Evolutionary conservation across 1,140 invertebrate species (phyloP).

Genomic region (Euura lappo): DNA sequence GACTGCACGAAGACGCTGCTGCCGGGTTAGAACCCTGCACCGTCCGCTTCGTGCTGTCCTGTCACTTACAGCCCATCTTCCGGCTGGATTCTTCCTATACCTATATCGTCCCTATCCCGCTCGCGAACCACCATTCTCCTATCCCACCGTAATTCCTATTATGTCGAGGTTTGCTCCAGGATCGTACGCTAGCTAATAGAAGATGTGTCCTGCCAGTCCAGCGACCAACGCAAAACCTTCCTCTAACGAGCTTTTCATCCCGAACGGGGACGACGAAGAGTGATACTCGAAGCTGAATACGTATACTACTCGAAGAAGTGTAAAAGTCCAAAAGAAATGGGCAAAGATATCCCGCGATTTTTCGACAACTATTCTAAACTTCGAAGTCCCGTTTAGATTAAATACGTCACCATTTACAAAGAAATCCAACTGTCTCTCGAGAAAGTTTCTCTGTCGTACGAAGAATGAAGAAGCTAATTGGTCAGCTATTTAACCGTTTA

Average conservation of each 20-base stretch:
- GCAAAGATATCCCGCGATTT: too few species aligned
- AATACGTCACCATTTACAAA: neutral
- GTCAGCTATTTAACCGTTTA: neutral
- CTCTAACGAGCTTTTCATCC: conserved; percentile 6
- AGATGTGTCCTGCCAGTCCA: neutral
- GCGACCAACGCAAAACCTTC: neutral
- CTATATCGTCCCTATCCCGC: neutral
- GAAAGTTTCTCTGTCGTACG: neutral
- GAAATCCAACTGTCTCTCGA: neutral
- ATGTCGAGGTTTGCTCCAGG: neutral
- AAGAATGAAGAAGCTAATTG: neutral
- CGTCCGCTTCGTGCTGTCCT: neutral
- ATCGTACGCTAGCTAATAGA: neutral
- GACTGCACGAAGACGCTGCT: neutral
- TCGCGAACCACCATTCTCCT: neutral
- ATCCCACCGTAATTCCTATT: neutral
- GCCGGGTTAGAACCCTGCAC: neutral
- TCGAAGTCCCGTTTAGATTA: neutral
- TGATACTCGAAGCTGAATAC: neutral
- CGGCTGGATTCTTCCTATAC: neutral
- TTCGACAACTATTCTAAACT: too few species aligned
- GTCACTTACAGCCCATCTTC: conserved; percentile 1
- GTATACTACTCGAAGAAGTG: neutral
- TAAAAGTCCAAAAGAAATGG: too few species aligned
- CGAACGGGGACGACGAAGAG: neutral